These are phyloP conservation scores for Mystacornis crossleyi DNA, from an alignment of 2,113 vertebrate genomes.

Conservation along the genomic window DNA sequence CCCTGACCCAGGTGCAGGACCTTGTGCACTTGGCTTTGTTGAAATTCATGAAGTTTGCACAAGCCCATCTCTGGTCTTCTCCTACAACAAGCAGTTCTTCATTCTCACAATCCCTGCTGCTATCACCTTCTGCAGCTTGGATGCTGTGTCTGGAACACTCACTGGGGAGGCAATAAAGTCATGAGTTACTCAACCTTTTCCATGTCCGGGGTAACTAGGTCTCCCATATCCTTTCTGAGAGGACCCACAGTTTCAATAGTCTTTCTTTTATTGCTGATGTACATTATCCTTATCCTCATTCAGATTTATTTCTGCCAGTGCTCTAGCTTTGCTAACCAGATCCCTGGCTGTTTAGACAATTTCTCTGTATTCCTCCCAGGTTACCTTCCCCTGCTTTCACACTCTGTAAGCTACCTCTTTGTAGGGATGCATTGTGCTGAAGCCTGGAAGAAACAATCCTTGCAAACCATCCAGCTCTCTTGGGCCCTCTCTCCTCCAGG, in stretches of 20 bases:
- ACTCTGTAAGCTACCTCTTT: neutral
- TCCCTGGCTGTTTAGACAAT: neutral
- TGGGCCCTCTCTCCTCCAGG: neutral
- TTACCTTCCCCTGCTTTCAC: neutral
- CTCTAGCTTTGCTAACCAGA: neutral
- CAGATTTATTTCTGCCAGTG: neutral
- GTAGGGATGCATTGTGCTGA: neutral
- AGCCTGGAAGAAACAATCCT: neutral
- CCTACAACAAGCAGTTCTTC: accelerated
- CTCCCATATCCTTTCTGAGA: neutral
- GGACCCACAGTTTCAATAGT: neutral
- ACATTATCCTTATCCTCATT: neutral
- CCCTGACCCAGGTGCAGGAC: neutral
- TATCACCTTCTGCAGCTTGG: neutral
- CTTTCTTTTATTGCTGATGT: neutral
- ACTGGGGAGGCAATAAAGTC: neutral
- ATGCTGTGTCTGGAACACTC: neutral
- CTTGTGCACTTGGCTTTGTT: neutral
- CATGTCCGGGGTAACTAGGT: neutral
- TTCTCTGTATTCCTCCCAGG: neutral
- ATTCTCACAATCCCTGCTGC: neutral
- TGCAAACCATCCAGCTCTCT: neutral
- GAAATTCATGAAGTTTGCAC: neutral
- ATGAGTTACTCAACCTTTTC: neutral
- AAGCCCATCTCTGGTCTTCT: neutral